Evolutionary conservation across 2,888 invertebrate genomes (phyloP).

Genomic region (Meteorus cinctellus): DNA sequence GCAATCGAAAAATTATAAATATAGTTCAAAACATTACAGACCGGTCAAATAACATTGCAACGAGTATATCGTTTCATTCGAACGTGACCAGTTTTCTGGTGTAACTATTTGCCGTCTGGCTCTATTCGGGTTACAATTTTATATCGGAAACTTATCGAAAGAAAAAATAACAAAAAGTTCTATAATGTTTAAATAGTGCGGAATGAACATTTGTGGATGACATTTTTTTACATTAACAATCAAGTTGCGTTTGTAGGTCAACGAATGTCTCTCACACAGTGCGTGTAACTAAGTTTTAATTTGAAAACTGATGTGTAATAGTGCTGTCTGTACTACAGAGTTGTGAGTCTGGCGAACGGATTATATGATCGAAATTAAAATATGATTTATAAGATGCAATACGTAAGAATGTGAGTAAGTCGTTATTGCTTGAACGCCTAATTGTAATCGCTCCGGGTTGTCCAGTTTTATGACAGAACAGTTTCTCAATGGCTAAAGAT

Average conservation of each 20-base stretch:
- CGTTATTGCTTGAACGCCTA: conserved; percentile 46
- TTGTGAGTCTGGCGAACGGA: conserved; percentile 51
- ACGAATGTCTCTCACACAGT: conserved; percentile 73
- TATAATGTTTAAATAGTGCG: conserved; percentile 74
- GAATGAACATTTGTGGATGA: conserved; percentile 72
- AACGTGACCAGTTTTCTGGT: conserved; percentile 46
- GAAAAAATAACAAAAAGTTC: conserved; percentile 67
- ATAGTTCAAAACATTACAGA: not conserved
- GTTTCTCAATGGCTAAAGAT: conserved; percentile 31
- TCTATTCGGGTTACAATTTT: conserved; percentile 71
- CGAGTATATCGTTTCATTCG: conserved; percentile 26
- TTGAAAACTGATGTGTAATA: conserved; percentile 44
- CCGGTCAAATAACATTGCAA: not conserved
- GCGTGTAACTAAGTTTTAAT: conserved; percentile 71
- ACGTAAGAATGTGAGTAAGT: conserved; percentile 45
- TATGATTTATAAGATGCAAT: conserved; percentile 32
- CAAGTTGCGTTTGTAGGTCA: conserved; percentile 72
- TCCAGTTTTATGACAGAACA: conserved; percentile 49
- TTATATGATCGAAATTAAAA: conserved; percentile 28
- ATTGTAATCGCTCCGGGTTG: conserved; percentile 49
- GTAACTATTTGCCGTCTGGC: conserved; percentile 69
- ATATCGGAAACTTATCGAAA: conserved; percentile 72
- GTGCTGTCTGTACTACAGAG: conserved; percentile 57
- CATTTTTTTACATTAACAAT: conserved; percentile 66
- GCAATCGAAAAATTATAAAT: not conserved